Base-by-base conservation (phyloP, 2,113 vertebrate genomes). In the Empidonax alnorum region DNA sequence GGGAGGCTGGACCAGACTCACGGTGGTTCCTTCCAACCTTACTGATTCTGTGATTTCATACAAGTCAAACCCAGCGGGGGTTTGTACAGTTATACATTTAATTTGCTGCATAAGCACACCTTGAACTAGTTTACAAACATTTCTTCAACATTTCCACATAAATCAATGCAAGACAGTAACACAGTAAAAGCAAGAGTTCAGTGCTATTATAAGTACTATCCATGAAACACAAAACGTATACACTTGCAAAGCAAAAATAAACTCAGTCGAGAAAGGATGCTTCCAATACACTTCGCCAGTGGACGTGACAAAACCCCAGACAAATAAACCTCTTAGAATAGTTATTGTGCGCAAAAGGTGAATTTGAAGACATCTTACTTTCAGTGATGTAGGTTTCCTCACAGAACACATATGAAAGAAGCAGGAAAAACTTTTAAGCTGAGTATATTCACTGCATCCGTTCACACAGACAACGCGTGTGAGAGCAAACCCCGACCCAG, bases 281-380 rank as follows among this genome's bases (percentile, higher is more conserved):
- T 80, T 69, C 63, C 35, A 66, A 22, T 23, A 28, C 17, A 23
- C 18, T 15, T 17, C 12, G 8, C 7, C 10, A 33, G 9, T 3
- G 6, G 31, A 18, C 3, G 42, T 19, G 31, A 16, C 9, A 66
- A 86, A 47, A 65, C 8, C 7, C 21, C 6, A 49, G 1, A 28
- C 7, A 18, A 27, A 62, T 23, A 35, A 18, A 2, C 0, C 2
- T 20, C 6, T 13, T 10, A 2, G 42, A 75, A 18, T 19, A 59
- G 44, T 13, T 46, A n/a, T 0, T 55, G 46, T 7, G 14, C 31
- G 4, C 23, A 35, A 50, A 68, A 82, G 56, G 31, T 30, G 37
- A n/a, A 25, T 33, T 21, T 24, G 15, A 87, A 82, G 41, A 41
- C 41, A 37, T 61, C 27, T 47, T 28, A 42, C 33, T 71, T 59